Conservation (phyloP, 1,140 invertebrate species). For the Listronotus bonariensis region DNA sequence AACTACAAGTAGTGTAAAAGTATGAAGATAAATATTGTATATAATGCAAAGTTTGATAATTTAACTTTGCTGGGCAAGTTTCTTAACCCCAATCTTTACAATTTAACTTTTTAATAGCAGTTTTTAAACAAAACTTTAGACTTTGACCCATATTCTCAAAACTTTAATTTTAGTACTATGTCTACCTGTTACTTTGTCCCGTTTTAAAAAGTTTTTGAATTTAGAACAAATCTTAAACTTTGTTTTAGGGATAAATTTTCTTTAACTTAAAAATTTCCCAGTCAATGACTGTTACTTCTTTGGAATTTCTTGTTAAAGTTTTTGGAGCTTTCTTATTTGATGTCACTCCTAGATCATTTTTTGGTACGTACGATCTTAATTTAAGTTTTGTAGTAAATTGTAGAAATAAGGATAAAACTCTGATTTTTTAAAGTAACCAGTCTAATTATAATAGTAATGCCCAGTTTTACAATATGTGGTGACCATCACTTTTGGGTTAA, state of each 20-base stretch:
- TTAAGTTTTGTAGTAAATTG: too few species aligned
- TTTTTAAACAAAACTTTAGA: constrained; percentile 47
- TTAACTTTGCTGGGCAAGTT: constrained; percentile 41
- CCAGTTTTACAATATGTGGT: too few species aligned
- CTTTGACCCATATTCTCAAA: constrained; percentile 45
- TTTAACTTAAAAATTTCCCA: constrained; percentile 17
- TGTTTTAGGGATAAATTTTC: constrained; percentile 36
- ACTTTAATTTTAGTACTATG: constrained; percentile 39
- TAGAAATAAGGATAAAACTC: too few species aligned
- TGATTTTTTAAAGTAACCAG: too few species aligned
- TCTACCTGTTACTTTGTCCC: constrained; percentile 35
- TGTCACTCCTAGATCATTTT: too few species aligned
- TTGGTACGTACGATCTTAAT: too few species aligned
- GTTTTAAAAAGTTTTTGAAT: constrained; percentile 36
- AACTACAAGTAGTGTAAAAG: constrained; percentile 5
- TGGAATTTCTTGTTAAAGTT: constrained; percentile 13
- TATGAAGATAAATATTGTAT: constrained; percentile 38
- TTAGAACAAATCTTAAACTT: constrained; percentile 36
- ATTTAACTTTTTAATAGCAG: constrained; percentile 48
- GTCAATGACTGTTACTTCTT: constrained; percentile 22
- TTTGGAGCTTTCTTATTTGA: background rate
- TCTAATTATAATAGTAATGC: too few species aligned
- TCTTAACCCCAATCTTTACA: constrained; percentile 42
- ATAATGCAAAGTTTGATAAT: constrained; percentile 45
- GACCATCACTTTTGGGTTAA: too few species aligned